These are phyloP conservation scores for Chironomus riparius DNA, from an alignment of 2,888 invertebrate genomes.

Conservation along the genomic window DNA sequence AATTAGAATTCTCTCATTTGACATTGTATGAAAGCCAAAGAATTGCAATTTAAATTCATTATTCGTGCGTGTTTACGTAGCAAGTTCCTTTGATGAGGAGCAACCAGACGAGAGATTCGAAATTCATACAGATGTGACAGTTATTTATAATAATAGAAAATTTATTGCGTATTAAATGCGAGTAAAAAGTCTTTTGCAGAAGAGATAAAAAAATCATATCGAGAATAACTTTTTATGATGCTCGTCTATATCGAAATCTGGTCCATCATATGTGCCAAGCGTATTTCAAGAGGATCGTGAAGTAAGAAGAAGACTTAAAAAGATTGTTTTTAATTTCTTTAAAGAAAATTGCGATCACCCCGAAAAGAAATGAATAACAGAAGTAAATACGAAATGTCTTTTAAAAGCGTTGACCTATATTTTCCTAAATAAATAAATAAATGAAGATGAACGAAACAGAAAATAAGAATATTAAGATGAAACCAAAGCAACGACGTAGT, in stretches of 20 bases:
- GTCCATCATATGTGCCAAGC: background rate
- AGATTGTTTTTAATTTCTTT: no score
- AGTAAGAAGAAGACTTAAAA: background rate
- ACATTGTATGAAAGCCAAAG: no score
- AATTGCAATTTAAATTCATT: background rate
- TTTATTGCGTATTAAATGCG: background rate
- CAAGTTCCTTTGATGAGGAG: background rate
- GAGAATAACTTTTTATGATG: no score
- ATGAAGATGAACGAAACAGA: background rate
- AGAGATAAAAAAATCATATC: no score
- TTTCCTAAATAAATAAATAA: conserved; percentile 22
- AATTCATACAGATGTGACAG: background rate
- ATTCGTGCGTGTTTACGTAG: no score
- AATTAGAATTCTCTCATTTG: background rate
- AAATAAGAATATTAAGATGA: background rate
- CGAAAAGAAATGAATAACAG: background rate
- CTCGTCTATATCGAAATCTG: background rate
- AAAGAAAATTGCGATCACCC: conserved; percentile 12
- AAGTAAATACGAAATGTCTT: background rate
- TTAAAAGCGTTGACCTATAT: conserved; percentile 22
- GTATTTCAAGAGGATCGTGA: background rate
- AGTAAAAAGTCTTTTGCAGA: no score
- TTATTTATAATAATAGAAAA: background rate
- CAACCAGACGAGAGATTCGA: background rate
- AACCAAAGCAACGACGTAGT: background rate